Percentiles rank a stretch among this genome's conserved stretches.
Conservation (phyloP, 2,113 vertebrate genomes). For the Myotis davidii region DNA sequence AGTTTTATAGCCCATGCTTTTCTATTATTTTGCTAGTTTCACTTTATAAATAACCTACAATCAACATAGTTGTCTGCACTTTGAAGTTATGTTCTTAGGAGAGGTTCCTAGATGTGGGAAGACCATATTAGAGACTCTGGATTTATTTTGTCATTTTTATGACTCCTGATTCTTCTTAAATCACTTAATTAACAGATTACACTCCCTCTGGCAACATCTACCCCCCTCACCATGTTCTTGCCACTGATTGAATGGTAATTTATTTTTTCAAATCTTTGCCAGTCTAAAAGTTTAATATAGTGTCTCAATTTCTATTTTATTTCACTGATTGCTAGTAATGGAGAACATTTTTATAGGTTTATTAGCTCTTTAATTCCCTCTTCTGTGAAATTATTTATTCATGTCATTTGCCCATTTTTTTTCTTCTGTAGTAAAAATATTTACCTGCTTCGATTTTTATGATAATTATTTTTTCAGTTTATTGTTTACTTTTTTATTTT, state of each 20-base stretch:
- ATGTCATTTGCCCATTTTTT: not conserved
- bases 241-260: not conserved
- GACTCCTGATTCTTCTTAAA: not conserved
- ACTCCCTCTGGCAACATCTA: no score
- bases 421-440: not conserved
- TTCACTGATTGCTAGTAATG: not conserved
- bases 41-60: not conserved
- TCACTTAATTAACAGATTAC: not conserved
- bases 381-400: conserved; percentile 10
- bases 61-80: not conserved
- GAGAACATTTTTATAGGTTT: not conserved
- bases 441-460: conserved; percentile 28
- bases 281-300: not conserved
- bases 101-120: not conserved
- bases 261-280: not conserved
- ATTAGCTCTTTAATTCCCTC: not conserved
- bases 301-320: not conserved
- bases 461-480: not conserved
- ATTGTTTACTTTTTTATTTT: conserved; percentile 53
- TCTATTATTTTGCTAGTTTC: not conserved
- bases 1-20: not conserved
- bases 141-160: not conserved
- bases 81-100: not conserved
- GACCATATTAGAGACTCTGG: not conserved
- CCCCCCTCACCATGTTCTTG: not conserved